phyloP scores from a whole-genome alignment of 2,888 invertebrate species.

The Noctuana brunneofusca region DNA sequence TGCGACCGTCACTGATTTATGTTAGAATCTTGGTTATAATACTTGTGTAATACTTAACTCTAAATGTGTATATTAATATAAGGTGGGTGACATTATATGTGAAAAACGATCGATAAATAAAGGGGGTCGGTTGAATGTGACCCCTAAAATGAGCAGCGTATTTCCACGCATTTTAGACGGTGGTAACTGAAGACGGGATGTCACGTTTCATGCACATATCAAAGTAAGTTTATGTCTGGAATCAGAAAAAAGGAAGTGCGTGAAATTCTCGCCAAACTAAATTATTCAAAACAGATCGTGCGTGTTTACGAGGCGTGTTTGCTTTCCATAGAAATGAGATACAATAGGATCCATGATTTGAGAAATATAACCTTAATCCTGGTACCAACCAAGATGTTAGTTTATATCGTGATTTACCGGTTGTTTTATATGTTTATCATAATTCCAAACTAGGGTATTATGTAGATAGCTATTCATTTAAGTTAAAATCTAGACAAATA shows the following conservation, averaged over 20 bases:
- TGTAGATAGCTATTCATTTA: no score
- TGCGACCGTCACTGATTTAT: not conserved
- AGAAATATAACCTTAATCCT: constrained; percentile 7
- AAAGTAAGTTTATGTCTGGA: constrained; percentile 34
- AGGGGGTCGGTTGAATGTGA: no score
- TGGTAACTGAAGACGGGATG: constrained; percentile 30
- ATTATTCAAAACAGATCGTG: constrained; percentile 57
- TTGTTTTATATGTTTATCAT: no score
- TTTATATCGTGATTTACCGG: no score
- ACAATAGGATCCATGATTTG: constrained; percentile 23
- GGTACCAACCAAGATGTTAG: not conserved
- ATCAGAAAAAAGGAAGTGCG: constrained; percentile 42
- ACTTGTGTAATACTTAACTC: not conserved
- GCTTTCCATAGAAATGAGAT: constrained; percentile 22
- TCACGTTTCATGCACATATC: constrained; percentile 51
- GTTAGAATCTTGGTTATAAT: not conserved
- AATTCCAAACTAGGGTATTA: no score
- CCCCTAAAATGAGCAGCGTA: not conserved
- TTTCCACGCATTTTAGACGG: not conserved
- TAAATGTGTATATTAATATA: no score
- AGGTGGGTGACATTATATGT: no score
- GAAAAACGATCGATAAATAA: no score
- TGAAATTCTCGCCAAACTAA: constrained; percentile 51
- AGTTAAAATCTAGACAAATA: no score
- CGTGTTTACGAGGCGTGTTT: constrained; percentile 41